phyloP scores from a whole-genome alignment of 2,797 vertebrate genomes.

The Urocyon cinereoargenteus region DNA sequence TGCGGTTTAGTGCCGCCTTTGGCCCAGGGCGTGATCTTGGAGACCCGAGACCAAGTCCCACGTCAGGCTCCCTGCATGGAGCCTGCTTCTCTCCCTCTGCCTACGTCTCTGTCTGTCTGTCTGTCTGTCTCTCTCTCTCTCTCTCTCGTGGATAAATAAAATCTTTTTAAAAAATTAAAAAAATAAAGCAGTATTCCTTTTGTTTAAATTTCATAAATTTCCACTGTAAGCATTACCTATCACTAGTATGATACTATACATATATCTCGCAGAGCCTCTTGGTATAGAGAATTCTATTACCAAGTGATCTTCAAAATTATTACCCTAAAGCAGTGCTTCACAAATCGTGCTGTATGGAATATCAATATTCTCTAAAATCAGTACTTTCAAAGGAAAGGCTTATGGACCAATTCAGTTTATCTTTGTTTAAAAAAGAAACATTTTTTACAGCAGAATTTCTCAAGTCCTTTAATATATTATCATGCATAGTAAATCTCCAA shows the following conservation, averaged over 20 bases:
- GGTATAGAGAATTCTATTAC: neutral
- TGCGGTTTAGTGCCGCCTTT: too few species aligned
- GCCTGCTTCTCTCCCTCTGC: too few species aligned
- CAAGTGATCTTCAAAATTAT: conserved; percentile 21
- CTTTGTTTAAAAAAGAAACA: neutral
- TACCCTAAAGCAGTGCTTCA: neutral
- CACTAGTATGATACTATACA: neutral
- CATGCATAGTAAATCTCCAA: neutral
- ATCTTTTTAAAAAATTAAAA: too few species aligned
- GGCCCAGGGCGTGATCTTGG: too few species aligned
- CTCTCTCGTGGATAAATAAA: too few species aligned
- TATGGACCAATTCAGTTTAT: conserved; percentile 11
- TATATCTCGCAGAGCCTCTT: neutral
- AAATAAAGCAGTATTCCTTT: neutral
- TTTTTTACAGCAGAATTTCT: neutral
- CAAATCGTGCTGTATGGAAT: neutral
- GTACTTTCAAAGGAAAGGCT: neutral
- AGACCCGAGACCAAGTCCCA: too few species aligned
- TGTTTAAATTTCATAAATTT: conserved; percentile 29
- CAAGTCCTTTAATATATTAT: neutral
- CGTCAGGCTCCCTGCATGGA: too few species aligned
- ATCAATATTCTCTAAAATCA: conserved; percentile 40
- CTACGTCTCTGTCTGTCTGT: too few species aligned
- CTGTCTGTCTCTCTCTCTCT: too few species aligned
- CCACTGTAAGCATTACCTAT: neutral